Conservation (phyloP, 2,797 vertebrate species). For the Orestias chungarensis region DNA sequence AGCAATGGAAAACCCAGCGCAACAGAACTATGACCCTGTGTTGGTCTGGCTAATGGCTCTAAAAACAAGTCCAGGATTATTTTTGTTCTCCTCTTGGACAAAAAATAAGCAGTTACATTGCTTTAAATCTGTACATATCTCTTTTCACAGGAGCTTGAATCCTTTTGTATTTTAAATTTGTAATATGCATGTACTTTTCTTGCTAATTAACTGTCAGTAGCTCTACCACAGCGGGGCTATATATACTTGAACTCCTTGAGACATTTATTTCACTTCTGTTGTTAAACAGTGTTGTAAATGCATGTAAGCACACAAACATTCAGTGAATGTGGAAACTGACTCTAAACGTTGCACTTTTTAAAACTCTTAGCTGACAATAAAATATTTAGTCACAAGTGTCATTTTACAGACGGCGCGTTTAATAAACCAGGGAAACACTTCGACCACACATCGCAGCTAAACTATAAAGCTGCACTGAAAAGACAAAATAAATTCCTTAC, state of each 20-base stretch:
- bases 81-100: not conserved
- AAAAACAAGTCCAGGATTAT: conserved; percentile 3
- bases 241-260: not conserved
- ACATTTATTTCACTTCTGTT: not conserved
- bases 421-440: not conserved
- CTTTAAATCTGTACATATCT: not conserved
- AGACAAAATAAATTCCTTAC: not conserved
- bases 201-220: not conserved
- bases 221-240: not conserved
- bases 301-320: not conserved
- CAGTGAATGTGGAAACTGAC: not conserved
- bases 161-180: not conserved
- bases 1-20: not conserved
- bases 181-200: not conserved
- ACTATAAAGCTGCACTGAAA: not conserved
- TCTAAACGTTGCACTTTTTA: not conserved
- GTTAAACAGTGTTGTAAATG: not conserved
- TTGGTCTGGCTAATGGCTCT: not conserved
- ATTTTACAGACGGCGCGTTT: not conserved
- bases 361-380: not conserved
- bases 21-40: not conserved
- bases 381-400: conserved; percentile 1
- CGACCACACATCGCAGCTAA: not conserved
- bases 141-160: not conserved
- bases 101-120: not conserved